These are phyloP conservation scores for Acropora tenuis DNA, from an alignment of 64 coral and sea anemone genomes.

Conservation along the genomic window DNA sequence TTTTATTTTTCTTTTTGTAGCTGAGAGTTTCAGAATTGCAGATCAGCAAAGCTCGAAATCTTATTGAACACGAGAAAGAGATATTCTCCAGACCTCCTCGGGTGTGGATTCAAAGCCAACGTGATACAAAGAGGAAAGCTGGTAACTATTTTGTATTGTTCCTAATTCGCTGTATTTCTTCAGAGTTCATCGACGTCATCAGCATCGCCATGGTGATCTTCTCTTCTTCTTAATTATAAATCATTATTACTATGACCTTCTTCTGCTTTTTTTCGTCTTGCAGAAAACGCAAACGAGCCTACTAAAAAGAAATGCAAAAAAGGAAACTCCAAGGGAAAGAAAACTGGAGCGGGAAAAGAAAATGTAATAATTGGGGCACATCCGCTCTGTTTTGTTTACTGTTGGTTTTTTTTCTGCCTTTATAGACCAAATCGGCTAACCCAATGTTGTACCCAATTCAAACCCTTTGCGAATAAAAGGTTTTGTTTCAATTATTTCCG, in stretches of 20 bases:
- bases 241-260: no score
- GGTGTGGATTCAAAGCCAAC: constrained; percentile 87
- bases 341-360: constrained; percentile 26
- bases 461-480: no score
- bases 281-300: constrained; percentile 38
- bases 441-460: no score
- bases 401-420: no score
- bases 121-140: constrained; percentile 65
- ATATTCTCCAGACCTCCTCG: constrained; percentile 89
- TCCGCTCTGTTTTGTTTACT: no score
- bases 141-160: constrained; percentile 21
- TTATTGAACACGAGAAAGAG: constrained; percentile 91
- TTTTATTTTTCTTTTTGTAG: constrained; percentile 41
- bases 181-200: no score
- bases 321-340: constrained; percentile 60
- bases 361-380: not conserved
- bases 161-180: not conserved
- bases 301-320: constrained; percentile 68
- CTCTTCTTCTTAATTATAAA: no score
- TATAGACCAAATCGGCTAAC: no score
- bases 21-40: constrained; percentile 92
- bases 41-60: constrained; percentile 88
- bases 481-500: no score
- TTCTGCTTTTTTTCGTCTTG: no score
- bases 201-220: no score